Evolutionary conservation across 2,888 invertebrate genomes (phyloP), one percentile per base, ranked within the genome.

Genomic region (Seira ritae): DNA sequence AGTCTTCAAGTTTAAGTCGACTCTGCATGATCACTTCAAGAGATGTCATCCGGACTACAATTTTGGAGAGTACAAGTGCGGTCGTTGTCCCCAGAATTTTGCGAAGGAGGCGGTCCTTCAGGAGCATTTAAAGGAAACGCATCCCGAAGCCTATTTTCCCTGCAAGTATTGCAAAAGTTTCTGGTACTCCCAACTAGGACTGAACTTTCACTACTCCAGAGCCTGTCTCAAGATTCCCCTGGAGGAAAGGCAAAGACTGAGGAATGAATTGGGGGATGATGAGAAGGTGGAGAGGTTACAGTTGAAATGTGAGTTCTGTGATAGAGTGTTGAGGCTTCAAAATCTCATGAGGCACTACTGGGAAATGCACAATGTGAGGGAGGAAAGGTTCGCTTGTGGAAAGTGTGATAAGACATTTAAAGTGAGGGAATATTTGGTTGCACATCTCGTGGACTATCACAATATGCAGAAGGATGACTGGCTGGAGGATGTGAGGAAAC

Each of bases 351-450:
- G 76, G 12, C 81, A 81, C n/a, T 81, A 70, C n/a, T 0, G 8
- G 6, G 81, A 76, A 8, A 60, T 81, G 24, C 81, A 81, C 67
- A 31, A 22, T 8, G 70, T 81, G 46, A 23, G 1, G 6, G 81
- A 81, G 55, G 76, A 81, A 1, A 19, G 23, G 8, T 81, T 71
- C 20, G 17, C 3, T 0, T 81, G 81, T 46, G 1, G 0, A 12
- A 19, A 22, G 1, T 81, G 81, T 17, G 31, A 10, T 1, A 81
- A 71, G 20, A 23, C 4, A 23, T 81, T 81, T 31, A 65, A 67
- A 46, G 23, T 20, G 12, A 46, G 81, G 22, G 76, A 31, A 6
- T 81, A 68, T n/a, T 81, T 75, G 81, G 67, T 50, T 12, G 65
- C 22, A 4, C 81, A 81, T n/a, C 23, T 81, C 70, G 76, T 71